These are phyloP conservation scores for Psilanteris sp. DNA, from an alignment of 1,140 invertebrate species.

Conservation along the genomic window DNA sequence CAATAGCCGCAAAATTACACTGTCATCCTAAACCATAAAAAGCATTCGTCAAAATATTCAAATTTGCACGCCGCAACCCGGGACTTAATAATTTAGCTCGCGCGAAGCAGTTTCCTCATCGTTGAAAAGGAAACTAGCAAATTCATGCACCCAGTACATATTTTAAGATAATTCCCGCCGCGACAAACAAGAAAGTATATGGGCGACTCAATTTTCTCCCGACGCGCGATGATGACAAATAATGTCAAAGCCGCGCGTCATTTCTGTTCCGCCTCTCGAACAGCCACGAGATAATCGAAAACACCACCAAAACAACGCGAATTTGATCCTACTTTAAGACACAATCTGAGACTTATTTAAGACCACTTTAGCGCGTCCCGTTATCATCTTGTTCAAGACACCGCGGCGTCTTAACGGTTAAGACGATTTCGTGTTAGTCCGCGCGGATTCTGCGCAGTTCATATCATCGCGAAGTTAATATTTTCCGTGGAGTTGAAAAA, in stretches of 20 bases:
- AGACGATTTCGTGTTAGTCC: slow-evolving; percentile 20
- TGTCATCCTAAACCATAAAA: slow-evolving; percentile 23
- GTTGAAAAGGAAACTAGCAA: slow-evolving; percentile 3
- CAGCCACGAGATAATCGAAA: no score
- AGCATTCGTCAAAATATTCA: slow-evolving; percentile 37
- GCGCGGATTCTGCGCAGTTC: no score
- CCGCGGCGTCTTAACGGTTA: no score
- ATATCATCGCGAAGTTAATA: slow-evolving; percentile 34
- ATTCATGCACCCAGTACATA: slow-evolving; percentile 37
- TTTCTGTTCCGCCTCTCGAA: no score
- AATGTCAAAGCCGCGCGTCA: slow-evolving; percentile 21
- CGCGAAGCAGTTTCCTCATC: slow-evolving; percentile 22
- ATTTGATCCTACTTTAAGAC: slow-evolving; percentile 1
- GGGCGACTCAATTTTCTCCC: slow-evolving; percentile 6
- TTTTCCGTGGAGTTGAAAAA: slow-evolving; percentile 42
- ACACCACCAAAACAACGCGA: no score
- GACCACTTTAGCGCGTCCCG: slow-evolving; percentile 20
- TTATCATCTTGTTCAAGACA: no score
- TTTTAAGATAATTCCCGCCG: slow-evolving; percentile 40
- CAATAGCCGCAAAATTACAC: slow-evolving; percentile 24
- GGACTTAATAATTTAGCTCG: slow-evolving; percentile 26
- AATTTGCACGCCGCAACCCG: slow-evolving; percentile 13
- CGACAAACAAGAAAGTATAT: slow-evolving; percentile 36
- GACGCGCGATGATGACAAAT: slow-evolving; percentile 30
- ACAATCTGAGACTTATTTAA: not conserved